phyloP scores from a whole-genome alignment of 2,888 invertebrate genomes.

The Choristoneura rosaceana region DNA sequence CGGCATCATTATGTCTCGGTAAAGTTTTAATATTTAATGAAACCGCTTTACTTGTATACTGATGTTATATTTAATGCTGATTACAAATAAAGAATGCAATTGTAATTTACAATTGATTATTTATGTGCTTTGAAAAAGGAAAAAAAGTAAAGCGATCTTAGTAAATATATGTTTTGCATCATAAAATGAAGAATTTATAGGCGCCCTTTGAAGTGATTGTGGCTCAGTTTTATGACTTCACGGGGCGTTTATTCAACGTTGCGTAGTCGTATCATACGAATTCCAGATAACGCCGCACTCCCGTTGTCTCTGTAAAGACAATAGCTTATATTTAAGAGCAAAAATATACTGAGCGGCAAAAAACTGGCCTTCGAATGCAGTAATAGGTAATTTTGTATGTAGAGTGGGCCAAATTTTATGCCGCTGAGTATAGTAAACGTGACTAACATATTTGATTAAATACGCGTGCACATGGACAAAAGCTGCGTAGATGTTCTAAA shows the following conservation, averaged over 20 bases:
- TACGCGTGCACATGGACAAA: not conserved
- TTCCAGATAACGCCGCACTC: slow-evolving; percentile 67
- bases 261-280: slow-evolving; percentile 74
- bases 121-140: slow-evolving; percentile 70
- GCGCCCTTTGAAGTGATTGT: slow-evolving; percentile 82
- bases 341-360: too few species aligned
- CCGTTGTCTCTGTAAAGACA: slow-evolving; percentile 63
- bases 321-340: slow-evolving; percentile 55
- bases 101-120: slow-evolving; percentile 75
- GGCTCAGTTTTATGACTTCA: slow-evolving; percentile 82
- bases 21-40: slow-evolving; percentile 60
- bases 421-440: slow-evolving; percentile 41
- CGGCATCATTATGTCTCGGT: slow-evolving; percentile 61
- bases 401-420: too few species aligned
- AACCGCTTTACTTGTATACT: slow-evolving; percentile 48
- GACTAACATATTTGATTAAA: not conserved
- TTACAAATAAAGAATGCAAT: slow-evolving; percentile 66
- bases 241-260: slow-evolving; percentile 80
- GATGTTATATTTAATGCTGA: slow-evolving; percentile 66
- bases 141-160: slow-evolving; percentile 77
- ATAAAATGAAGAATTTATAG: slow-evolving; percentile 85
- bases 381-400: too few species aligned
- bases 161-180: slow-evolving; percentile 82
- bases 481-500: not conserved
- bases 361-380: too few species aligned